phyloP scores from a whole-genome alignment of 2,797 vertebrate species.

The Labroides dimidiatus region DNA sequence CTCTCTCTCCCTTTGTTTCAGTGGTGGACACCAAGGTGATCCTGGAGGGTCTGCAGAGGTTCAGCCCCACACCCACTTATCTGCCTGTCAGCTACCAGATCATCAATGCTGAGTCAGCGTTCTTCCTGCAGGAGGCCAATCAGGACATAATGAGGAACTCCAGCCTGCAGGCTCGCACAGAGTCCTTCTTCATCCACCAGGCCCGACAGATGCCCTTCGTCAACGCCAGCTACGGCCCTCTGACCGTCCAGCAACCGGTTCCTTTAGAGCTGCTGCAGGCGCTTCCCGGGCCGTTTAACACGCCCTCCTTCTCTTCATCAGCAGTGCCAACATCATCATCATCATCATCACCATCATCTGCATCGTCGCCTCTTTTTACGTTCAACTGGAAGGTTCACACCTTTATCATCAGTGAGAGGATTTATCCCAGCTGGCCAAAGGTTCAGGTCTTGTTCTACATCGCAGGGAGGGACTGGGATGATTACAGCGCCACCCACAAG shows the following conservation, averaged over 20 bases:
- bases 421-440: slow-evolving; percentile 87
- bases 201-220: slow-evolving; percentile 86
- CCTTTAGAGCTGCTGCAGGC: slow-evolving; percentile 87
- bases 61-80: slow-evolving; percentile 89
- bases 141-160: slow-evolving; percentile 92
- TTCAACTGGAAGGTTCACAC: slow-evolving; percentile 90
- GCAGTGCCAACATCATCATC: slow-evolving; percentile 62
- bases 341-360: slow-evolving; percentile 33
- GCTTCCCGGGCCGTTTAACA: slow-evolving; percentile 76
- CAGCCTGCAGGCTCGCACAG: slow-evolving; percentile 90
- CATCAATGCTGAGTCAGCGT: slow-evolving; percentile 87
- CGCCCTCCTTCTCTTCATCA: slow-evolving; percentile 55
- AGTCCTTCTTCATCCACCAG: slow-evolving; percentile 92
- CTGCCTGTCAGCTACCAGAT: slow-evolving; percentile 93
- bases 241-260: slow-evolving; percentile 87
- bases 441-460: slow-evolving; percentile 89
- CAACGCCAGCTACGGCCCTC: slow-evolving; percentile 92
- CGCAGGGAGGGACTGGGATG: slow-evolving; percentile 87
- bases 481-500: slow-evolving; percentile 82
- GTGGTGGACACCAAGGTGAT: slow-evolving; percentile 86
- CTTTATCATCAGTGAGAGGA: slow-evolving; percentile 85
- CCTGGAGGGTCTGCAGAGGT: slow-evolving; percentile 86
- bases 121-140: slow-evolving; percentile 91
- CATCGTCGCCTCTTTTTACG: slow-evolving; percentile 79
- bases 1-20: slow-evolving; percentile 71